Base-by-base conservation (phyloP, 1,140 invertebrate genomes). In the Papilio machaon region DNA sequence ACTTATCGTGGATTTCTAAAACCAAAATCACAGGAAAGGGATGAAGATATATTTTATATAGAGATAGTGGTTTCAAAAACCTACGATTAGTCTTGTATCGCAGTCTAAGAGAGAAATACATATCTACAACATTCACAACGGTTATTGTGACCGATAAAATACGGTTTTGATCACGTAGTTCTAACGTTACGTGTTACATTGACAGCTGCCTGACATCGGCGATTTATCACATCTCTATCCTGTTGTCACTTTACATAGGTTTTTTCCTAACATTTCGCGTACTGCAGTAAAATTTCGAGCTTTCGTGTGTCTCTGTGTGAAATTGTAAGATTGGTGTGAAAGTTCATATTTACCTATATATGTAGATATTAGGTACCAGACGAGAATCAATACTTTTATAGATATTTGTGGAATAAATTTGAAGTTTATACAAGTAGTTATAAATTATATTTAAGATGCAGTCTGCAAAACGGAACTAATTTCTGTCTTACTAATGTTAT, bases 241-340 rank as follows among this genome's bases (percentile, higher is more conserved):
- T 75, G 43, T 75, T 75, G n/a, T 49, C 46, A 75, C 38, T 75
- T 75, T 49, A 49, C 73, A 75, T n/a, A 19, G n/a, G 35, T 74
- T 23, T 43, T 75, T 75, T 75, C n/a, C 73, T 30, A 19, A 49
- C 46, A 19, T 49, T 75, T 75, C 73, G 46, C 73, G 43, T 23
- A 13, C 43, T 75, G 10, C 38, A 46, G 73, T 75, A 75, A 75
- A 47, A 75, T 47, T 47, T 75, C 43, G 38, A 75, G 81, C 70
- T 64, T 73, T 78, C 54, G 19, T 70, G 75, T 79, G 17, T 82
- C 46, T 79, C 64, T 79, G 77, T 5, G 70, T 78, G 47, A 76
- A 76, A 76, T 54, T 23, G 23, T 52, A 76, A 47, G n/a, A 30
- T 49, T 23, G 23, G 52, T 76, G 74, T 52, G 74, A 76, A 47